Evolutionary conservation across 1,140 invertebrate species (phyloP).

Genomic region (Trichonephila clavata): DNA sequence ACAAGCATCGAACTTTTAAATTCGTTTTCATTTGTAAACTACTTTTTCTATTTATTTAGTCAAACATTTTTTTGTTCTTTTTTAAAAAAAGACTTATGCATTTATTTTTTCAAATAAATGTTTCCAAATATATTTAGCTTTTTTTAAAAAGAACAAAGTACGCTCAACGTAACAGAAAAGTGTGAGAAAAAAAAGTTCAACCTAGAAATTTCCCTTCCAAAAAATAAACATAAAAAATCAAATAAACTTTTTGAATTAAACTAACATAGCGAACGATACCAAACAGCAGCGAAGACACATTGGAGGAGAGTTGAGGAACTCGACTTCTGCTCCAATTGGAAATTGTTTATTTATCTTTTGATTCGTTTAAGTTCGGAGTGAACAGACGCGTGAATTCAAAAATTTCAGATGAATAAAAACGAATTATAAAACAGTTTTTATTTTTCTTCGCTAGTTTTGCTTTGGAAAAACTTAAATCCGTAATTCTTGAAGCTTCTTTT

Average conservation of each 20-base stretch:
- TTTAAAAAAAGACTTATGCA: too few relatives aligned
- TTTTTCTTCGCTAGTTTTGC: not conserved
- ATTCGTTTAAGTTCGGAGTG: constrained; percentile 5
- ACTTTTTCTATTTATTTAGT: too few relatives aligned
- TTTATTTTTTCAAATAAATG: too few relatives aligned
- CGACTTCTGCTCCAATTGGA: not conserved
- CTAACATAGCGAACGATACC: not conserved
- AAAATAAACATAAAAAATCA: not conserved
- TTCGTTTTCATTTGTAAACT: too few relatives aligned
- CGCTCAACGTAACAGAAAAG: not conserved
- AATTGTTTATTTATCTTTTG: constrained; percentile 27
- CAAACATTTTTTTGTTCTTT: too few relatives aligned
- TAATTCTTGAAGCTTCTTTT: not conserved
- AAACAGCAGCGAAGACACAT: not conserved
- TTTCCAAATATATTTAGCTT: too few relatives aligned
- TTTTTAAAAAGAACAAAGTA: too few relatives aligned
- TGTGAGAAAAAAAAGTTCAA: not conserved
- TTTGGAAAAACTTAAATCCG: not conserved
- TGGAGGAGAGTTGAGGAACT: constrained; percentile 7
- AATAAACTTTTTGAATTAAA: constrained; percentile 55
- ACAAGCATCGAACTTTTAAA: too few relatives aligned
- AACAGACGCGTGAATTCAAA: constrained; percentile 3
- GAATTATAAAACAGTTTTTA: not conserved
- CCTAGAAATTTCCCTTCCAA: not conserved
- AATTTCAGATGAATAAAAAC: not conserved